phyloP scores from a whole-genome alignment of 2,113 vertebrate genomes.

The Vombatus ursinus region DNA sequence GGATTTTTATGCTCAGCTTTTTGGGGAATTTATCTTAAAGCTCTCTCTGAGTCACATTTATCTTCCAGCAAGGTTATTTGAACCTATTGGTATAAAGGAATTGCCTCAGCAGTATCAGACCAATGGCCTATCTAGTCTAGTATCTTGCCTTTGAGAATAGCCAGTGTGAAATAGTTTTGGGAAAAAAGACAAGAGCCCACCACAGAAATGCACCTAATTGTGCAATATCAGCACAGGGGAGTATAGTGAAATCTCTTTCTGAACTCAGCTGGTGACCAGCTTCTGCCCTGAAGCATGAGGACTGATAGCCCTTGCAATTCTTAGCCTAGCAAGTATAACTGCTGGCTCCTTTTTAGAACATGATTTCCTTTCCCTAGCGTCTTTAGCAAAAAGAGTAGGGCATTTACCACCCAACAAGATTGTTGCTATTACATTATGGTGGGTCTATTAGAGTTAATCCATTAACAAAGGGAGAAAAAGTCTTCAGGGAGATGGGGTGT shows the following conservation, averaged over 20 bases:
- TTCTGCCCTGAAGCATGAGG: conserved; percentile 82
- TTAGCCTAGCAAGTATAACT: conserved; percentile 76
- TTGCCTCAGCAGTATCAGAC: conserved; percentile 64
- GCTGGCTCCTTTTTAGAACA: conserved; percentile 58
- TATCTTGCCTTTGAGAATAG: conserved; percentile 76
- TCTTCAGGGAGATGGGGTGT: conserved; percentile 60
- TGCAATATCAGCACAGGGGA: conserved; percentile 73
- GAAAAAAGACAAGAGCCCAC: conserved; percentile 57
- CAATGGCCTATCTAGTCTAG: conserved; percentile 74
- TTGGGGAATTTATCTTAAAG: conserved; percentile 72
- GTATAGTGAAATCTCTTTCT: conserved; percentile 68
- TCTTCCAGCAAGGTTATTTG: conserved; percentile 77
- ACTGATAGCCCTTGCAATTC: conserved; percentile 81
- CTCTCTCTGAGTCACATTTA: conserved; percentile 74
- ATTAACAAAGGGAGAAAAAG: conserved; percentile 63
- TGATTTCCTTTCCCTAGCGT: conserved; percentile 72
- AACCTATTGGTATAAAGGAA: conserved; percentile 62
- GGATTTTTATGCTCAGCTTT: conserved; percentile 68
- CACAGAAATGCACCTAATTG: conserved; percentile 77
- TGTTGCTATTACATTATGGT: conserved; percentile 66
- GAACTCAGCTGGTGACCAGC: conserved; percentile 81
- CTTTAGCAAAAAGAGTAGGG: conserved; percentile 72
- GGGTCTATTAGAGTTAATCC: conserved; percentile 72
- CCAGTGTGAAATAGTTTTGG: conserved; percentile 40
- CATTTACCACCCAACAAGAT: conserved; percentile 79